phyloP scores from a whole-genome alignment of 1,140 invertebrate species.

The Agrypnia vestita region DNA sequence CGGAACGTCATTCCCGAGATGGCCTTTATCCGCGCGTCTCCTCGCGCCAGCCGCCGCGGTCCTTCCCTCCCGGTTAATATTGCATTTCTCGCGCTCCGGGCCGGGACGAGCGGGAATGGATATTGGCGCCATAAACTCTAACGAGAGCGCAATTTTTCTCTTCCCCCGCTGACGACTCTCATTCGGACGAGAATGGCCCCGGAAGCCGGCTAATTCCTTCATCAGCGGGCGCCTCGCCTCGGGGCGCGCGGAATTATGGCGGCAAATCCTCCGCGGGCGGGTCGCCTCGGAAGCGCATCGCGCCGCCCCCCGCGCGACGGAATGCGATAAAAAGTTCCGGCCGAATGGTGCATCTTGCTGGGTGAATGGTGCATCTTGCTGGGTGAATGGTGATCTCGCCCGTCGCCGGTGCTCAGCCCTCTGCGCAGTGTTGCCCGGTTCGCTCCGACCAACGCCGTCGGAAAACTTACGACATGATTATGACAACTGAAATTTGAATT shows the following conservation, averaged over 20 bases:
- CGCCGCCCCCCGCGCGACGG: neutral
- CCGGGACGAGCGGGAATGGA: constrained; percentile 26
- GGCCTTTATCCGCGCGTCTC: neutral
- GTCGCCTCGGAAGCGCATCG: neutral
- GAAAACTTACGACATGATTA: no score
- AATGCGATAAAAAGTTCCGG: no score
- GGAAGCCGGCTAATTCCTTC: constrained; percentile 42
- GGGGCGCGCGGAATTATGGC: neutral
- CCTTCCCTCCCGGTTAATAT: constrained; percentile 11
- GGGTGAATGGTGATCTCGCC: no score
- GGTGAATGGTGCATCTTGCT: no score
- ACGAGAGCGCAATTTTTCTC: constrained; percentile 44
- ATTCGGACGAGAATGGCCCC: constrained; percentile 24
- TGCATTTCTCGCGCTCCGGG: constrained; percentile 34
- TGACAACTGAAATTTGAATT: no score
- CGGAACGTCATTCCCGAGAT: no score
- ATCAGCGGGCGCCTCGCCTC: constrained; percentile 11
- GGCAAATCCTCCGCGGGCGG: neutral
- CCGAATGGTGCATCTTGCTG: no score
- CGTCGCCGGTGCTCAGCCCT: neutral
- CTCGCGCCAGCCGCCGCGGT: neutral
- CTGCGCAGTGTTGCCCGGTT: neutral
- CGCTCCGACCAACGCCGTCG: neutral
- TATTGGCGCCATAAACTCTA: constrained; percentile 43
- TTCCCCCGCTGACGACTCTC: constrained; percentile 24